Evolutionary conservation across 1,140 invertebrate species (phyloP), one percentile per base, ranked within the genome.

Genomic region (Nymphalis io): DNA sequence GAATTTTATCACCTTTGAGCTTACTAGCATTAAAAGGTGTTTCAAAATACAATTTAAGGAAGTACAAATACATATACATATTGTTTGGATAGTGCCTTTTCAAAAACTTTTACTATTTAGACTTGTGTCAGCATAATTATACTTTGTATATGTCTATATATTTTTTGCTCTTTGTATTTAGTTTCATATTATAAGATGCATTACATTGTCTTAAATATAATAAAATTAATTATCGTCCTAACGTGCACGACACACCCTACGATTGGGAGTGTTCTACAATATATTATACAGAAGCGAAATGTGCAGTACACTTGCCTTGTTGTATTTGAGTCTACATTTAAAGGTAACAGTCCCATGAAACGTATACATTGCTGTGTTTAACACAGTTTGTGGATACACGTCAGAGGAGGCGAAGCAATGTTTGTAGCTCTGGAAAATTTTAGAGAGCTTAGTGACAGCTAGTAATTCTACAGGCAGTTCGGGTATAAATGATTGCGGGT

Each of bases 401-500:
- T 60, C 48, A 16, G 40, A 11, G 57, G 16, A n/a, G 27, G 23
- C 20, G 27, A 21, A 39, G 66, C 69, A 74, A 70, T 71, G 77
- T 69, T 71, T 60, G 60, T 51, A 23, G 55, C 55, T 40, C 42
- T 40, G 60, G 58, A 44, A 53, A 75, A 71, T 72, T 72, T 69
- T 70, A 69, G 73, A 78, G 77, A 81, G 84, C 87, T 87, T 86
- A 81, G 84, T 87, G 83, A 85, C 81, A 84, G 81, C 80, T 84
- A 84, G 85, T 89, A 89, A 89, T 89, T 89, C 87, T 79, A 78
- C 83, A 88, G 87, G 87, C 87, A 88, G 87, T 91, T 91, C 82
- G 87, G 89, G 83, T 90, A 91, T 91, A 91, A 91, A 90, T 90
- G 89, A 91, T 90, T 89, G 87, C 79, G 89, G 89, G 87, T 90